Base-by-base conservation (phyloP, 1,140 invertebrate genomes). In the Hycleus cichorii region DNA sequence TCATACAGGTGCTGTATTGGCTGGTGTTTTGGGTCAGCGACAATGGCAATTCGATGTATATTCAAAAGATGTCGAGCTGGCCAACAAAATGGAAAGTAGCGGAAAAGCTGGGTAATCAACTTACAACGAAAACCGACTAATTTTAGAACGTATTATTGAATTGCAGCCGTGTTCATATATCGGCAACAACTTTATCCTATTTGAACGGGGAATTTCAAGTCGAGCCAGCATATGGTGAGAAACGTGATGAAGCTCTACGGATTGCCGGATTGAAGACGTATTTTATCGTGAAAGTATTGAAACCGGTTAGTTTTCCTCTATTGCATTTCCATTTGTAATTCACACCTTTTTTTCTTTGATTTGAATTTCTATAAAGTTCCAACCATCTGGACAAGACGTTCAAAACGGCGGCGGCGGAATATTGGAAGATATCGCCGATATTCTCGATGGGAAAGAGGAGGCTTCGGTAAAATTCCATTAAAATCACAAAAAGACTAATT, bases 41-140 rank as follows among this genome's bases (percentile, higher is more conserved):
- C 96, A 98, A 72, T 98, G 95, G 95, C 95, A 98, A 76, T 98
- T 96, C 76, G 96, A 99, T 70, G 93, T 99, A 32, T 98, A 97
- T 74, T 93, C 91, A 57, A 90, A 96, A 70, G 96, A 98, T 72
- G 96, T 98, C 4, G 95, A 95, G 68, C 78, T 98, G 43, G 96
- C 96, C 7, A 98, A 98, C 74, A 97, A 97, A 78, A 98, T 98
- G 95, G 96, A 99, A 77, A 94, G 92, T 72, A 92, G 90, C 58
- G 96, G 96, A 39, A 85, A 90, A 74, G 92, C 95, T 3, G 95
- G 95, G 95, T 97, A 78, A 81, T 82, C 75, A 46, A 32, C 18
- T 18, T 32, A 32, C 32, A 7, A 7, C 4, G 4, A 32, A 32
- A 32, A 32, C 32, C 1, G 32, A 18, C 7, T 32, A 32, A 32